Base-by-base conservation (phyloP, 2,888 invertebrate species). In the Agrotis exclamationis region DNA sequence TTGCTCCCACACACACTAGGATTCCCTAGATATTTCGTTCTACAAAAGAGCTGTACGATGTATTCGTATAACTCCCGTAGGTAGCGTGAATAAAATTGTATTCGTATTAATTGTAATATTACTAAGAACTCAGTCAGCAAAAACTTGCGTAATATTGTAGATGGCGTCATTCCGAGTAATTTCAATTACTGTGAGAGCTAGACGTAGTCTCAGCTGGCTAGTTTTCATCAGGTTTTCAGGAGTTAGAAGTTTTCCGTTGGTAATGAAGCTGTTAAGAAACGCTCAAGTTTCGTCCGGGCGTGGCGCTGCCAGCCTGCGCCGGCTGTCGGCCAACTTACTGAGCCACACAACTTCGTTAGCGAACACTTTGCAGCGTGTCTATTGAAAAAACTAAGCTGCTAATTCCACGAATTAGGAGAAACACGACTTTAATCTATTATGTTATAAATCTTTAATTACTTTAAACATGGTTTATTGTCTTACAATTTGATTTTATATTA, bases 181-280 rank as follows among this genome's bases (percentile, higher is more conserved):
- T 81, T 71, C 62, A 77, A 77, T 82, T 77, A 82, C 67, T 48
- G 54, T 28, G 47, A 64, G 47, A 77, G 50, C 77, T 63, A 57
- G 64, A 14, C 50, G 57, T 48, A 83, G 82, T 65, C 76, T 81
- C 79, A 85, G 86, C 78, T 83, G 80, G 79, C 68, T 76, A 85
- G 81, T 87, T 88, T 85, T 80, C 84, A 86, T 82, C 85, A 75
- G 77, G 79, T 75, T 80, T 80, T 76, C 76, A 79, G n/a, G 47
- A 70, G 85, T 77, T 77, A 58, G 74, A 84, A 89, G 84, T 89
- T 88, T 84, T 70, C 79, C 76, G 75, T 82, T 68, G 72, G 83
- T 88, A 89, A 89, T 86, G 85, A 86, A 90, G 86, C 86, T 85
- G 86, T 87, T 86, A 82, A 86, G 79, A 74, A 86, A 83, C 75